Evolutionary conservation across 2,888 invertebrate genomes (phyloP), one percentile per base, ranked within the genome.

Genomic region (Thereva nobilitata): DNA sequence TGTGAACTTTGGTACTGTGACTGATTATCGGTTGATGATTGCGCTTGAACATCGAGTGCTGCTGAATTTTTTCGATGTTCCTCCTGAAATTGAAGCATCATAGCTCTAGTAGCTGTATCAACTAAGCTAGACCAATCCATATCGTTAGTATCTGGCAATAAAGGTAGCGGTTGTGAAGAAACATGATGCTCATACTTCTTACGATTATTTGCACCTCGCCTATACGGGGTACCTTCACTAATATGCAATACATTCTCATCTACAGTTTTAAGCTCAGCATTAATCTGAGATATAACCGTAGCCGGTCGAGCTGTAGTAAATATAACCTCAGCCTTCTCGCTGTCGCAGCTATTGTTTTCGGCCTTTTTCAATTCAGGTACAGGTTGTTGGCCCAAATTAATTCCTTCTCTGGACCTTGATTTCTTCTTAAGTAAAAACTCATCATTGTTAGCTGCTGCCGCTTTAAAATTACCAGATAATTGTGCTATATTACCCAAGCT

Each of bases 91-190:
- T 72, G 73, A 42, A 71, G 44, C 50, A 88, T 81, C 83, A 89
- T 87, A 23, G 89, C 91, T 68, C 89, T 83, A 0, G 90, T 90
- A 40, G 92, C 92, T 1, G 91, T 90, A 75, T 91, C 89, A 3
- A 92, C 91, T 34, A 92, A 83, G 74, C 89, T 87, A 8, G 89
- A 86, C 93, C 93, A 92, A 78, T 92, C 91, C 73, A 90, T 84
- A 52, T 89, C 87, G 44, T 86, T 84, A 4, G 89, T 85, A 75
- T 90, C 87, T 0, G 90, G 88, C 61, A 88, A 78, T 10, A 72
- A 52, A 1, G 87, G 86, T 64, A 89, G 80, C 54, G 82, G 78
- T 53, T 79, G 80, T 2, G 80, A 75, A 50, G 78, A 76, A 5
- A 76, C 75, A 10, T 74, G 73, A 23, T 65, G 54, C 34, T 70